These are phyloP conservation scores for Papilio helenus DNA, from an alignment of 1,140 invertebrate genomes.

Conservation along the genomic window DNA sequence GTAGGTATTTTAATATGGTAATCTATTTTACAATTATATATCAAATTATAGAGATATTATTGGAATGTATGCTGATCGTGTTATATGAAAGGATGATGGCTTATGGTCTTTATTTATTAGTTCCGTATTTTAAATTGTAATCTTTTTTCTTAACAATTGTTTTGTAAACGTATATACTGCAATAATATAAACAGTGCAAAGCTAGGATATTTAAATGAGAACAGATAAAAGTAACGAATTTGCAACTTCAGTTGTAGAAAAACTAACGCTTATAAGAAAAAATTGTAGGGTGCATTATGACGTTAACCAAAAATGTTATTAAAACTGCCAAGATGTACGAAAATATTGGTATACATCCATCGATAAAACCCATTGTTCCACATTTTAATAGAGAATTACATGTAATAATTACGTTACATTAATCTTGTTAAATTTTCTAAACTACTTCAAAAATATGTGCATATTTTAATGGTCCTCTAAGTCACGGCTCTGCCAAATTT, in stretches of 20 bases:
- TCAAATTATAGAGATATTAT: constrained; percentile 58
- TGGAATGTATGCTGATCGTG: constrained; percentile 61
- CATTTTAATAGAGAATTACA: neutral
- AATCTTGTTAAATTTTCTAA: neutral
- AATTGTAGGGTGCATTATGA: neutral
- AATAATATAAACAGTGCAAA: constrained; percentile 16
- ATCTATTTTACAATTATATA: constrained; percentile 75
- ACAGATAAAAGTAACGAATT: constrained; percentile 32
- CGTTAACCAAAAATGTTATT: neutral
- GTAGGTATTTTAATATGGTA: constrained; percentile 80
- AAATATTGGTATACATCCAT: neutral
- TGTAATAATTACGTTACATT: no score
- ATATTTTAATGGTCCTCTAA: constrained; percentile 24
- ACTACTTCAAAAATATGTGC: neutral
- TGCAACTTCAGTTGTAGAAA: neutral
- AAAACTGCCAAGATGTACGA: constrained; percentile 9
- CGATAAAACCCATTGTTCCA: neutral
- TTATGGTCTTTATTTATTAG: constrained; percentile 50
- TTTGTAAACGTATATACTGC: constrained; percentile 28
- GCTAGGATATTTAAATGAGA: constrained; percentile 32
- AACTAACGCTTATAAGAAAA: neutral
- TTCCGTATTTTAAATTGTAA: constrained; percentile 37
- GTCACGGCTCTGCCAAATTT: neutral
- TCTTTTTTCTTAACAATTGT: constrained; percentile 32
- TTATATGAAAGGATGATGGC: constrained; percentile 53